A percentile compares a stretch with the other conserved stretches of the same genome.
Conservation (phyloP, 1,140 invertebrate genomes). For the Leptoteleia sp. region DNA sequence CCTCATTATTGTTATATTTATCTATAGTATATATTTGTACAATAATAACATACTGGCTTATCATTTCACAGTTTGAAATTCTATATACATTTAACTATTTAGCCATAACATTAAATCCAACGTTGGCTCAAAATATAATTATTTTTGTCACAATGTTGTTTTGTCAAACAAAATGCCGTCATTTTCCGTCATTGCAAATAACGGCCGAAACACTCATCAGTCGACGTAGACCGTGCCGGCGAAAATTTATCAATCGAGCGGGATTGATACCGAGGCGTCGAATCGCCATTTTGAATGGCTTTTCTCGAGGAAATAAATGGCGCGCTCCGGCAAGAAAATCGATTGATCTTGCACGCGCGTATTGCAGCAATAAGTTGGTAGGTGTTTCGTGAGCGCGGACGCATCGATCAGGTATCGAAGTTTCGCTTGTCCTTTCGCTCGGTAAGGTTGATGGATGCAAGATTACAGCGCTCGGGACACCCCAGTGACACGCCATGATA, state of each 20-base stretch:
- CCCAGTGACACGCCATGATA: constrained; percentile 68
- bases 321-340: constrained; percentile 49
- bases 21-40: too few species aligned
- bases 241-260: constrained; percentile 49
- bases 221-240: too few species aligned
- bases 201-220: too few species aligned
- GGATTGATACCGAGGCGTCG: constrained; percentile 41
- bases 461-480: constrained; percentile 65
- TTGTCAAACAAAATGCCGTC: too few species aligned
- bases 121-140: too few species aligned
- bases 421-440: constrained; percentile 64
- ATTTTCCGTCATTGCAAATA: too few species aligned
- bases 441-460: constrained; percentile 69
- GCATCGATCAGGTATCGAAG: constrained; percentile 69
- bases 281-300: constrained; percentile 63
- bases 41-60: too few species aligned
- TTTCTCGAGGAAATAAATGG: constrained; percentile 58
- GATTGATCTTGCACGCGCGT: constrained; percentile 63
- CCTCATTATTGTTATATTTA: too few species aligned
- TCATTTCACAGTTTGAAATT: too few species aligned
- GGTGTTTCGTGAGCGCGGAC: constrained; percentile 66
- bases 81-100: too few species aligned
- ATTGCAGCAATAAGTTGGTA: constrained; percentile 64
- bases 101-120: too few species aligned
- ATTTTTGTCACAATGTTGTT: too few species aligned